These are phyloP conservation scores for Arctopsyche grandis DNA, from an alignment of 1,140 invertebrate species.

Conservation along the genomic window DNA sequence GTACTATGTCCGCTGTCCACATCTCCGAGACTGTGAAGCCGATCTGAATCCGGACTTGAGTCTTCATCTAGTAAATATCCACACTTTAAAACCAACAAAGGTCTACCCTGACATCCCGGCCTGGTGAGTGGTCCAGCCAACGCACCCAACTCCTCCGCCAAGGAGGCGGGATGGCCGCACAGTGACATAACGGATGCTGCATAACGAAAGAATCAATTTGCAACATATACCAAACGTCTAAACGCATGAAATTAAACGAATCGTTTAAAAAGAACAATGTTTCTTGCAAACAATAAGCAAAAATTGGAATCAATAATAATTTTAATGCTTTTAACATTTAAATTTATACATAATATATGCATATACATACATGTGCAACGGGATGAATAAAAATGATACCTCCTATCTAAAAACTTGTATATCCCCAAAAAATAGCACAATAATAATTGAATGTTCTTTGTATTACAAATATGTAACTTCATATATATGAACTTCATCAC, in stretches of 20 bases:
- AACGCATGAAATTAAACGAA: neutral
- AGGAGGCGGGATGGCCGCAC: slow-evolving; percentile 68
- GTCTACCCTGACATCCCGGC: slow-evolving; percentile 65
- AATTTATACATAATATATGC: too few relatives aligned
- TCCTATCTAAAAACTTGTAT: too few relatives aligned
- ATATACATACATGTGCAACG: too few relatives aligned
- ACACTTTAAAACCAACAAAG: slow-evolving; percentile 80
- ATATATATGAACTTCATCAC: too few relatives aligned
- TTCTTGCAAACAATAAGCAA: too few relatives aligned
- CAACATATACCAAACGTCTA: neutral
- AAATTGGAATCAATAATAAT: too few relatives aligned
- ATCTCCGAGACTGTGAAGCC: slow-evolving; percentile 77
- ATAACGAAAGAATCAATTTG: slow-evolving; percentile 51
- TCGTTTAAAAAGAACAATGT: too few relatives aligned
- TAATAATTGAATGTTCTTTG: too few relatives aligned
- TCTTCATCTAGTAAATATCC: slow-evolving; percentile 81
- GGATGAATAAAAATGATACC: too few relatives aligned
- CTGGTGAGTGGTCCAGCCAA: slow-evolving; percentile 60
- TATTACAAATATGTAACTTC: too few relatives aligned
- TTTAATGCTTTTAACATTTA: too few relatives aligned
- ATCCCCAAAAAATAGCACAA: too few relatives aligned
- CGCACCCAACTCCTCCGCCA: slow-evolving; percentile 76
- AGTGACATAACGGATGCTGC: slow-evolving; percentile 65
- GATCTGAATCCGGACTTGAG: slow-evolving; percentile 85
- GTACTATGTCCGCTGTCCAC: slow-evolving; percentile 90